Percentiles rank a stretch among this genome's conserved stretches.
phyloP scores from a whole-genome alignment of 2,888 invertebrate species.

The Epinotia nisella region DNA sequence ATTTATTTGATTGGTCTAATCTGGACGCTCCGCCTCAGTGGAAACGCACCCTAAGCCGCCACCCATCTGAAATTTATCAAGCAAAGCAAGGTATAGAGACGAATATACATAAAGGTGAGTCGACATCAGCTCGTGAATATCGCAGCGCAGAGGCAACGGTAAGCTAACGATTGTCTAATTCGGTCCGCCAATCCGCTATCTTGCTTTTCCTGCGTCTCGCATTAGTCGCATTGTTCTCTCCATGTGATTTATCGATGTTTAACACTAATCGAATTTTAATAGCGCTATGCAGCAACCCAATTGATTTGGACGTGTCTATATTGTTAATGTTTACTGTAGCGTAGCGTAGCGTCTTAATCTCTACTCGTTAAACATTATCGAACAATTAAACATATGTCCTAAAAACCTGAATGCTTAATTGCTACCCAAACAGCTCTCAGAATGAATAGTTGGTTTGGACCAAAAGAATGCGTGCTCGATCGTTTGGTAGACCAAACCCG shows the following conservation, averaged over 20 bases:
- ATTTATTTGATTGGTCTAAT: no score
- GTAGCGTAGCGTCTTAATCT: not conserved
- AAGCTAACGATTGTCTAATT: conserved; percentile 66
- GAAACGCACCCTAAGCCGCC: no score
- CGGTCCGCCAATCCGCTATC: conserved; percentile 54
- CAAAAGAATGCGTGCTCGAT: no score
- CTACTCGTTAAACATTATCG: not conserved
- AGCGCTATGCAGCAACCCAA: not conserved
- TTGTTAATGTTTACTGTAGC: not conserved
- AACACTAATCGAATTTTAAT: conserved; percentile 24
- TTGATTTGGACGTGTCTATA: not conserved
- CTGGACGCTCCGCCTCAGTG: no score
- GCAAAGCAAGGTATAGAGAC: not conserved
- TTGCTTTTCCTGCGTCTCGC: conserved; percentile 46
- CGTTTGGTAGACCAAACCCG: no score
- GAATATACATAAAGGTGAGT: not conserved
- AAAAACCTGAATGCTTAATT: no score
- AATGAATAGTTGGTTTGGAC: no score
- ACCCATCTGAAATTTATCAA: no score
- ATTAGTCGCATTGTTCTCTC: conserved; percentile 45
- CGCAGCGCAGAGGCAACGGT: conserved; percentile 60
- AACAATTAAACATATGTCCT: no score
- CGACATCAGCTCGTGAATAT: not conserved
- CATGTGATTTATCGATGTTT: conserved; percentile 15
- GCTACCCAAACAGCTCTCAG: no score